Conservation (phyloP, 2,888 invertebrate species). For the Pycnomerus fuliginosus region DNA sequence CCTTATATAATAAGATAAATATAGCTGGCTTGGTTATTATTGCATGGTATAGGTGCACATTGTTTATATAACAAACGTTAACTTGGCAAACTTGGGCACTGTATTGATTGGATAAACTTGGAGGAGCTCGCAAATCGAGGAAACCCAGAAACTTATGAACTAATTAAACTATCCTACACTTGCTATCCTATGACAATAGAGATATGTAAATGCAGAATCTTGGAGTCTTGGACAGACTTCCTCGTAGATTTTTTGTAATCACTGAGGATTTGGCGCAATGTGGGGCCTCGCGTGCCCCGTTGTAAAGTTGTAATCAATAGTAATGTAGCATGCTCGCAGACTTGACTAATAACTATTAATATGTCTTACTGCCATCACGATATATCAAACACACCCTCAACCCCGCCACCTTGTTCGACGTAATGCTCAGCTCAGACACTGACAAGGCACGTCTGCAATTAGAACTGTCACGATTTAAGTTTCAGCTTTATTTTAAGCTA, state of each 20-base stretch:
- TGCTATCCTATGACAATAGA: conserved; percentile 52
- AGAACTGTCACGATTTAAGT: conserved; percentile 32
- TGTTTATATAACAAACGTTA: conserved; percentile 54
- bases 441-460: conserved; percentile 35
- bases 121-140: conserved; percentile 43
- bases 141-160: conserved; percentile 53
- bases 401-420: conserved; percentile 32
- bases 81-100: conserved; percentile 47
- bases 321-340: conserved; percentile 49
- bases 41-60: conserved; percentile 46
- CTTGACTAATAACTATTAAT: conserved; percentile 54
- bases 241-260: conserved; percentile 36
- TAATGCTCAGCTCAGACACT: conserved; percentile 35
- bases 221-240: conserved; percentile 23
- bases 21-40: conserved; percentile 45
- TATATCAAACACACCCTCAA: conserved; percentile 47
- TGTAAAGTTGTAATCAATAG: conserved; percentile 49
- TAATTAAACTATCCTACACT: conserved; percentile 53
- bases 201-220: conserved; percentile 51
- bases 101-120: conserved; percentile 52
- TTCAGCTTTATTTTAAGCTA: conserved; percentile 28
- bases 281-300: conserved; percentile 45
- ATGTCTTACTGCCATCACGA: conserved; percentile 52
- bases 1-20: conserved; percentile 44
- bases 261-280: conserved; percentile 48